Conservation (phyloP, 2,797 vertebrate genomes). For the Muscicapa comitata region DNA sequence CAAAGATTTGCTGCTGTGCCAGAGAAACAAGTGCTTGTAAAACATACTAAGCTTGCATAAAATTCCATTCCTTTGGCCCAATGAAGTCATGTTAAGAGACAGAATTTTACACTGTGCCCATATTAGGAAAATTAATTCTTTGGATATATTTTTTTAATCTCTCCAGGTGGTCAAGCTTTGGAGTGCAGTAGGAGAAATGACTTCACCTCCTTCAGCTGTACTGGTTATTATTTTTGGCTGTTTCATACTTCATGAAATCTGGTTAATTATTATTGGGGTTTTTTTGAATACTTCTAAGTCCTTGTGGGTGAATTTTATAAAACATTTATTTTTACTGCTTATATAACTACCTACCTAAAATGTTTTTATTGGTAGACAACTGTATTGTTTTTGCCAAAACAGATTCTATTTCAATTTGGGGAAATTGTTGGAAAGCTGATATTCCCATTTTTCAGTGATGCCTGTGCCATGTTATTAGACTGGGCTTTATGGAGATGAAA, state of each 20-base stretch:
- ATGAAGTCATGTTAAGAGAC: background rate
- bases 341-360: constrained; percentile 71
- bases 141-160: constrained; percentile 46
- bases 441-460: constrained; percentile 58
- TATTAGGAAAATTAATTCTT: constrained; percentile 48
- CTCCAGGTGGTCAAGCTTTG: constrained; percentile 70
- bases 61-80: constrained; percentile 5
- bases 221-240: constrained; percentile 72
- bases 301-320: constrained; percentile 70
- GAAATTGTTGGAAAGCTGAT: constrained; percentile 70
- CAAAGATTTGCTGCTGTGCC: background rate
- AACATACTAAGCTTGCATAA: background rate
- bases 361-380: constrained; percentile 73
- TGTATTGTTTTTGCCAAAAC: constrained; percentile 72
- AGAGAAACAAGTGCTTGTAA: background rate
- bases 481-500: constrained; percentile 43
- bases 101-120: constrained; percentile 13
- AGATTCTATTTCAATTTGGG: constrained; percentile 72
- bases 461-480: constrained; percentile 53
- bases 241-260: constrained; percentile 47
- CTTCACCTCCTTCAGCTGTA: constrained; percentile 68
- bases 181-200: constrained; percentile 62
- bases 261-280: constrained; percentile 69
- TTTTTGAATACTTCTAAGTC: constrained; percentile 64
- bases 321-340: constrained; percentile 78